Base-by-base conservation (phyloP, 2,888 invertebrate genomes). In the Empis livida region DNA sequence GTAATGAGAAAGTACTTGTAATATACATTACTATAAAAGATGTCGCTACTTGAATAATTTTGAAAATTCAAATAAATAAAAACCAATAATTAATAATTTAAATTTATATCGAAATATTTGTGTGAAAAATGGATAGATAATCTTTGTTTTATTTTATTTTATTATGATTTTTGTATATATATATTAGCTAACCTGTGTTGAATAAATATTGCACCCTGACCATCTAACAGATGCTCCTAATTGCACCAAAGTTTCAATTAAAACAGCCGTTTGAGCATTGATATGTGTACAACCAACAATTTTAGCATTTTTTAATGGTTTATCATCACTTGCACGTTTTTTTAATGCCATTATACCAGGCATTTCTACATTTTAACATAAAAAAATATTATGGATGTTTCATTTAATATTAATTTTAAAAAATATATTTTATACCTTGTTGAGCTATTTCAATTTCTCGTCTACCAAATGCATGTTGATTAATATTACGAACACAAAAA, bases 131-230 rank as follows among this genome's bases (percentile, higher is more conserved):
- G n/a, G n/a, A n/a, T n/a, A n/a, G n/a, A n/a, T n/a, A n/a, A 5
- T 32, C 13, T 5, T 10, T 32, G 2, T 32, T 4, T 20, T 20
- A 20, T 20, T 20, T 20, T 20, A 20, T 20, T 20, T 5, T 20
- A 20, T 5, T 20, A 5, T 32, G 2, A 15, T 2, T 20, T 20
- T 20, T 20, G 3, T 20, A 20, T 20, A 20, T n/a, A n/a, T n/a
- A n/a, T n/a, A n/a, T n/a, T n/a, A n/a, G n/a, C n/a, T 32, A 13
- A 82, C 82, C 76, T 85, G 95, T 13, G 96, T 96, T 47, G 95
- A 96, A 72, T 94, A 96, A 60, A 96, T 96, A 70, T 96, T 96
- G 70, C 96, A 96, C 3, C 95, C 94, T 0, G 94, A 88, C 95
- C 95, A 95, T 65, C 94, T 82, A 4, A 96, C 84, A 0, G 87